Percentiles rank a stretch among this genome's conserved stretches.
Evolutionary conservation across 2,888 invertebrate genomes (phyloP).

Genomic region (Papilio gigon): DNA sequence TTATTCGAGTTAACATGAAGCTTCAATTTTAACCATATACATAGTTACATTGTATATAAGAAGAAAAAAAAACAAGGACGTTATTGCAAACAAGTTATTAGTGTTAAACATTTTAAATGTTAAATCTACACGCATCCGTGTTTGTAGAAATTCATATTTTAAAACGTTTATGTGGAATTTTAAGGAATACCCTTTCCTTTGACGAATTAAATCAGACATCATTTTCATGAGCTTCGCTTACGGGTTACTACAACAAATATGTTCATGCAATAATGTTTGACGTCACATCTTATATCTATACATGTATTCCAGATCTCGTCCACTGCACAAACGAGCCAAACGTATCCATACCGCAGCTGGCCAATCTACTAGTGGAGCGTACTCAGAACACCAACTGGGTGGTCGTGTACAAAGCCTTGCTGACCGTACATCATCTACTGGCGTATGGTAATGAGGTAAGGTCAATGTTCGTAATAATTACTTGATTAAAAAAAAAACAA

Average conservation of each 20-base stretch:
- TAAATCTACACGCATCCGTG: constrained; percentile 8
- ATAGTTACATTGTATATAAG: too few relatives aligned
- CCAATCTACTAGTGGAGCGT: constrained; percentile 98
- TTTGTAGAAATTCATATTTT: background rate
- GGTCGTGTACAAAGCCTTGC: constrained; percentile 98
- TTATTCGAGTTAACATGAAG: too few relatives aligned
- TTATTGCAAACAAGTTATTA: background rate
- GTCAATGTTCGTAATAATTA: background rate
- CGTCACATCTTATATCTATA: background rate
- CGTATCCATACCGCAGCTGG: constrained; percentile 99
- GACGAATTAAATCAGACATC: background rate
- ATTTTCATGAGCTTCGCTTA: background rate
- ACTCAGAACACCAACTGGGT: constrained; percentile 99
- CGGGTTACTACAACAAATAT: background rate
- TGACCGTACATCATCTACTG: constrained; percentile 99
- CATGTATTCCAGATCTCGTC: constrained; percentile 91
- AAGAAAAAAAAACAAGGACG: constrained; percentile 4
- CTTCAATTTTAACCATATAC: too few relatives aligned
- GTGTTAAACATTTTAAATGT: constrained; percentile 4
- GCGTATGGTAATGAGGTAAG: constrained; percentile 99
- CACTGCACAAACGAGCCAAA: constrained; percentile 99
- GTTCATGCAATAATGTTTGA: background rate
- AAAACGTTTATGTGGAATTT: background rate
- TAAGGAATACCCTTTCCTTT: background rate
- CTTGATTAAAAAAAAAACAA: too few relatives aligned